Conservation (phyloP, 2,888 invertebrate species). For the Chloroclystis v-ata region DNA sequence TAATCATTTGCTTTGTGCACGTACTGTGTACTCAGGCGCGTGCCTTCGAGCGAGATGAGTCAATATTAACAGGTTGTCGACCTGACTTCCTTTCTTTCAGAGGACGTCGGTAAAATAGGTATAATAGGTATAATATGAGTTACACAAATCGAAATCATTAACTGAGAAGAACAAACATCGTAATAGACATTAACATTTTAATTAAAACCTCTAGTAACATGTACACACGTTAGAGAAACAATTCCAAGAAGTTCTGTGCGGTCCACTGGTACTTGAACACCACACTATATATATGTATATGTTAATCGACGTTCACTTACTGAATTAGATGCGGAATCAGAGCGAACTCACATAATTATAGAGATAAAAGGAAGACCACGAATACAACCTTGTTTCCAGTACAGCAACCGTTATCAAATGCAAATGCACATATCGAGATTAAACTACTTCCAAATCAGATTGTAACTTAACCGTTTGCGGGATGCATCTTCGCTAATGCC, state of each 20-base stretch:
- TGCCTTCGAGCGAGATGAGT: conserved; percentile 57
- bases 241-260: conserved; percentile 1
- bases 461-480: conserved; percentile 43
- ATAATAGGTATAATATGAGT: conserved; percentile 19
- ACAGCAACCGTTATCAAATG: conserved; percentile 61
- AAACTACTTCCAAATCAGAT: conserved; percentile 39
- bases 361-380: conserved; percentile 54
- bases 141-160: not conserved
- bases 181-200: no score
- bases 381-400: conserved; percentile 57
- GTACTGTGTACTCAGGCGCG: conserved; percentile 52
- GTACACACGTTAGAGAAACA: not conserved
- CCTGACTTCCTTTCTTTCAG: conserved; percentile 48
- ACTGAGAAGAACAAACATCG: no score
- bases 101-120: conserved; percentile 40
- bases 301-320: conserved; percentile 7
- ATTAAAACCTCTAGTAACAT: no score
- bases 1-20: conserved; percentile 33
- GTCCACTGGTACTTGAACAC: not conserved
- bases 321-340: conserved; percentile 36
- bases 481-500: conserved; percentile 52
- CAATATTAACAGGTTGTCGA: conserved; percentile 69
- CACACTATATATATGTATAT: not conserved
- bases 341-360: conserved; percentile 46
- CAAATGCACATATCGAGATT: conserved; percentile 65